A percentile compares a stretch with the other conserved stretches of the same genome.
phyloP scores from a whole-genome alignment of 2,888 invertebrate species.

The Chrysolina haemoptera region DNA sequence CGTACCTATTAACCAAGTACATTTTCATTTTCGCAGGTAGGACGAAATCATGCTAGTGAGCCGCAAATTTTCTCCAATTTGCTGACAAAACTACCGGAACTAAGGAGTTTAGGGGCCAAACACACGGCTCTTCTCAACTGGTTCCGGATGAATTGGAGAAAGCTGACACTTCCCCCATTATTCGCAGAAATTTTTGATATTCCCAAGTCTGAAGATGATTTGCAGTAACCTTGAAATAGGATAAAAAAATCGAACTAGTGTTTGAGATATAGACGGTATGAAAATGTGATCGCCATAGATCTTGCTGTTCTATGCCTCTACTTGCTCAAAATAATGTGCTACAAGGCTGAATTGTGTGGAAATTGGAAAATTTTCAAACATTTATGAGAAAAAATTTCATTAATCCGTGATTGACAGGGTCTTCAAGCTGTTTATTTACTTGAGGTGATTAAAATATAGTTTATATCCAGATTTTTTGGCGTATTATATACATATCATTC shows the following conservation, averaged over 20 bases:
- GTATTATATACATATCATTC: conserved; percentile 61
- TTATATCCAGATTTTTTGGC: conserved; percentile 49
- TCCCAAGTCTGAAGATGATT: conserved; percentile 85
- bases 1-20: neutral
- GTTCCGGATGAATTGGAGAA: conserved; percentile 92
- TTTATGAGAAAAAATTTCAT: conserved; percentile 41
- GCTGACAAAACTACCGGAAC: conserved; percentile 79
- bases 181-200: conserved; percentile 98
- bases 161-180: conserved; percentile 88
- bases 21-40: conserved; percentile 67
- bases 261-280: conserved; percentile 34
- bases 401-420: conserved; percentile 61
- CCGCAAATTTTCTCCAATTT: conserved; percentile 74
- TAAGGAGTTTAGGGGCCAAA: conserved; percentile 84
- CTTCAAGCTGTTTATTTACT: conserved; percentile 56
- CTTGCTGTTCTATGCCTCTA: conserved; percentile 58
- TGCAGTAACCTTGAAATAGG: conserved; percentile 63
- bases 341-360: conserved; percentile 57
- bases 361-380: conserved; percentile 43
- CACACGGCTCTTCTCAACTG: conserved; percentile 90
- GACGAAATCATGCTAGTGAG: conserved; percentile 75
- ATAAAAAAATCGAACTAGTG: conserved; percentile 34
- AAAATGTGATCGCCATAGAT: conserved; percentile 54
- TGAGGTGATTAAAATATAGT: conserved; percentile 52
- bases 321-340: conserved; percentile 61